Evolutionary conservation across 1,140 invertebrate genomes (phyloP), one percentile per base, ranked within the genome.

Genomic region (Heterodera carotae): DNA sequence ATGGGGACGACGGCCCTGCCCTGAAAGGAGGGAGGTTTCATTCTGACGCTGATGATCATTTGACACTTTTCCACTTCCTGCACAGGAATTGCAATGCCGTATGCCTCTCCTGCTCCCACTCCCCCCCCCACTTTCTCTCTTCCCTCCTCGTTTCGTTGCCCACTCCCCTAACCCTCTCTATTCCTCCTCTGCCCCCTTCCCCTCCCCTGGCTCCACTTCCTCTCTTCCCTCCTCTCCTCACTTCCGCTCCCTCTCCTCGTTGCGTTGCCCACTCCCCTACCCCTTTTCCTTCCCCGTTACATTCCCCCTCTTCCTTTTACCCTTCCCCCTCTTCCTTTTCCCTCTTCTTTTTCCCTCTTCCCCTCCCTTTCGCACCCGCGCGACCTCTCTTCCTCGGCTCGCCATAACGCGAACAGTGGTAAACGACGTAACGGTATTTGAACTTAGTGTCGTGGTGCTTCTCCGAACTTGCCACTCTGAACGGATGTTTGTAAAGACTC

Each of bases 351-450:
- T 4, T 56, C 48, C 22, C 22, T 56, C 22, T 56, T 56, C 48
- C 70, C 36, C 7, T 12, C 27, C 60, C 15, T n/a, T 25, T 5
- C 15, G 22, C 15, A 77, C 39, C 36, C 22, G 43, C 77, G 78
- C 66, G 34, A 87, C 84, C 84, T 77, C 85, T 69, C 59, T 68
- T 83, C 33, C 84, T 43, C 27, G 84, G 84, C 43, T 29, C 43
- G 31, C 84, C 84, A 59, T 87, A 86, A 71, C 81, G 81, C 2
- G 78, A 80, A 71, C 84, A 86, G 53, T 86, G 84, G 62, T 83
- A 86, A 8, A 86, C 84, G 27, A 86, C 79, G 62, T 86, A 86
- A 34, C 84, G 76, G 67, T 87, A 86, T 39, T 62, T 62, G 77
- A 85, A 86, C 27, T 18, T 56, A 1, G 67, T 36, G 59, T 81